Percentiles rank a stretch among this genome's conserved stretches.
phyloP scores from a whole-genome alignment of 1,140 invertebrate species.

The Drosophila kohkoa region DNA sequence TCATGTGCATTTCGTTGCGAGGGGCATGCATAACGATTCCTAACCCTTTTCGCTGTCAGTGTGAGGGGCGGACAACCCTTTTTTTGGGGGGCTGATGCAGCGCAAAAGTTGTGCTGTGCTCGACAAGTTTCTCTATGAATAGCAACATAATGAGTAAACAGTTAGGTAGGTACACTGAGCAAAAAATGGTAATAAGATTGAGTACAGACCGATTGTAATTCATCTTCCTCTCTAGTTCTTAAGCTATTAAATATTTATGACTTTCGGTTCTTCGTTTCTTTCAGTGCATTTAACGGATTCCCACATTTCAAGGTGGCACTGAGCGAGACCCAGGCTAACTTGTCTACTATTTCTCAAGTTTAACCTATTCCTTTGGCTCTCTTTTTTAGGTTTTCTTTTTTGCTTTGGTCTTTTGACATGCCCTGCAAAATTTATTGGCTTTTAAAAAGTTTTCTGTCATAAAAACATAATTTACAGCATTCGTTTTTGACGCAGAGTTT shows the following conservation, averaged over 20 bases:
- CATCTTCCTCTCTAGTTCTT: no score
- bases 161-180: conserved; percentile 48
- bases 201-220: background rate
- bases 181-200: background rate
- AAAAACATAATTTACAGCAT: conserved; percentile 81
- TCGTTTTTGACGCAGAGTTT: conserved; percentile 58
- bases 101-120: conserved; percentile 55
- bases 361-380: conserved; percentile 29
- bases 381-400: conserved; percentile 25
- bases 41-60: conserved; percentile 56
- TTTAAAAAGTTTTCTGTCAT: conserved; percentile 79
- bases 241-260: background rate
- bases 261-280: conserved; percentile 11
- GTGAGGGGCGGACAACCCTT: conserved; percentile 32
- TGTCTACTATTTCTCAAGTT: conserved; percentile 38
- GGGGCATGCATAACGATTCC: conserved; percentile 54
- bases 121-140: conserved; percentile 65
- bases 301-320: conserved; percentile 41
- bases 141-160: conserved; percentile 62
- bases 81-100: conserved; percentile 44
- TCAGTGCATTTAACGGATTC: conserved; percentile 34
- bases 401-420: conserved; percentile 28
- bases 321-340: conserved; percentile 13
- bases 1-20: conserved; percentile 60
- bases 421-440: conserved; percentile 71